phyloP scores from a whole-genome alignment of 2,888 invertebrate genomes.

The Lepidonotus clava region DNA sequence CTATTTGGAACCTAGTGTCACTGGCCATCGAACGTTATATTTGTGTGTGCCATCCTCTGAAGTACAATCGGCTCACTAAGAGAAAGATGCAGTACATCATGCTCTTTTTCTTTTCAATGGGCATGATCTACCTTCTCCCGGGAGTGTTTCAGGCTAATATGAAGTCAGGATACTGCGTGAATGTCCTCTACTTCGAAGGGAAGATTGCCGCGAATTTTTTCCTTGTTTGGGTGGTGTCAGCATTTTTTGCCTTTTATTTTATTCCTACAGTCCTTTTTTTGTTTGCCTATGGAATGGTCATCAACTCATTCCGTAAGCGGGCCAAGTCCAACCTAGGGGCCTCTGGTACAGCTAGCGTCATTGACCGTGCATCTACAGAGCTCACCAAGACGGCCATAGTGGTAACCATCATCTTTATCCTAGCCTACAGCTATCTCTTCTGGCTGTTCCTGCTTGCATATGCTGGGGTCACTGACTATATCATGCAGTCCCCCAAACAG shows the following conservation, averaged over 20 bases:
- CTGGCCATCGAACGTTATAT: too few species aligned
- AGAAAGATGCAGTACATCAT: too few species aligned
- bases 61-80: too few species aligned
- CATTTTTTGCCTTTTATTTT: background rate
- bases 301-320: background rate
- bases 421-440: background rate
- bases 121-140: too few species aligned
- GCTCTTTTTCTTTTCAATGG: too few species aligned
- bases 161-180: too few species aligned
- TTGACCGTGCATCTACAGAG: background rate
- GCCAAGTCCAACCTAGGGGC: background rate
- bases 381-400: background rate
- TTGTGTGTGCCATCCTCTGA: too few species aligned
- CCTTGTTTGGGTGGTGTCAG: background rate
- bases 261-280: background rate
- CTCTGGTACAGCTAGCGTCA: background rate
- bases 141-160: too few species aligned
- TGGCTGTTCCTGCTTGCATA: background rate
- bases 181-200: too few species aligned
- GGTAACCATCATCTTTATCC: background rate
- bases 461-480: background rate
- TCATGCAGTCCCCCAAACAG: background rate
- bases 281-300: background rate
- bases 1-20: too few species aligned
- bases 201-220: too few species aligned